Base-by-base conservation (phyloP, 1,140 invertebrate genomes). In the Brachionus sp. region DNA sequence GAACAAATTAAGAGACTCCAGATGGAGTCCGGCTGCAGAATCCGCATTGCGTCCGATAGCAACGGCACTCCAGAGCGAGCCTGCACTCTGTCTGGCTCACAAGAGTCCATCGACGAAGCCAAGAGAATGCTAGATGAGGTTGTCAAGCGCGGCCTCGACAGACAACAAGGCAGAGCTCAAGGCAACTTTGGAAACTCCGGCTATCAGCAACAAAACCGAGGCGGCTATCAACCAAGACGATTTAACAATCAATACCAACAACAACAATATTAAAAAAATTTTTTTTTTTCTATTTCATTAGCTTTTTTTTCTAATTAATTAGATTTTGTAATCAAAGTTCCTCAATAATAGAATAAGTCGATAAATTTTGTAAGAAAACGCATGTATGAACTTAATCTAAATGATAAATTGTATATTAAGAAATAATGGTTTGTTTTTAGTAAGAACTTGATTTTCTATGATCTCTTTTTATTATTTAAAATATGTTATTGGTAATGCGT, bases 1-100 rank as follows among this genome's bases (percentile, higher is more conserved):
- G 96, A 98, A 90, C 95, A 97, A 89, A 97, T 98, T 78, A 94
- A 93, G 19, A 91, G 95, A 86, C 92, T 99, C 82, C 97, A 98
- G 90, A 92, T 93, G 7, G 95, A 98, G 90, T 95, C 95, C 62
- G 95, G 95, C 75, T 97, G 95, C 88, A 98, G 98, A 91, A 95
- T 99, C 86, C 95, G 98, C 90, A 95, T 98, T 37, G 46, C 77
- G 10, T 62, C 77, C 9, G 77, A 80, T 10, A 53, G 50, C 35
- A 44, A 80, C 25, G 77, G 77, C 37, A 37, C 25, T 3, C 33
- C 62, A 23, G 77, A 80, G 42, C 16, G 77, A 42, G 25, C 50
- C 19, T 80, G 77, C 77, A 80, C 77, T 25, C 29, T 80, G 1
- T 62, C 77, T 12, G 77, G 77, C 46, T 80, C 77, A 12, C 77